These are phyloP conservation scores for Lamprotornis superbus DNA, from an alignment of 2,113 vertebrate species.

Conservation along the genomic window DNA sequence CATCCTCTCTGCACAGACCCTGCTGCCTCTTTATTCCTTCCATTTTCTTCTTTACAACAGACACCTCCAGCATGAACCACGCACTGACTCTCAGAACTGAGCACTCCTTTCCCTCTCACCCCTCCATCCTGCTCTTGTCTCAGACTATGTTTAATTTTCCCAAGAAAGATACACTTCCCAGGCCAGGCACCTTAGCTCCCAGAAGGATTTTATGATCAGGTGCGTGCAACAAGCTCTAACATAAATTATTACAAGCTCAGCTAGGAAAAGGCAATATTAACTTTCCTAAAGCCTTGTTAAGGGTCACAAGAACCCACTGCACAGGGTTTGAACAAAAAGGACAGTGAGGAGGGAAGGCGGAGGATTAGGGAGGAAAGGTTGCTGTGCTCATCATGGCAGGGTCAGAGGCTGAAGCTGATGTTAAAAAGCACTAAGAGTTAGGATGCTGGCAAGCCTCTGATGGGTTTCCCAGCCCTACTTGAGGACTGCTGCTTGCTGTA, in stretches of 20 bases:
- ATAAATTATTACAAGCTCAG: not conserved
- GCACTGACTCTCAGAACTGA: not conserved
- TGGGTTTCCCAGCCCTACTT: not conserved
- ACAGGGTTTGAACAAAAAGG: not conserved
- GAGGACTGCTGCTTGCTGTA: rapidly evolving
- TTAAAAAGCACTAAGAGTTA: not conserved
- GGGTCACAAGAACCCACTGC: not conserved
- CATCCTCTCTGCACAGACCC: not conserved
- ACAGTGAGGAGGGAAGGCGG: not conserved
- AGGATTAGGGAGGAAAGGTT: not conserved
- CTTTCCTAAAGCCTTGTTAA: not conserved
- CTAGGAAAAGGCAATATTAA: not conserved
- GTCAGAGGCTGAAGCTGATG: not conserved
- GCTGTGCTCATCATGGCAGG: not conserved
- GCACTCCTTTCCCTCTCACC: not conserved
- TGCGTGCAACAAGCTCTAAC: not conserved
- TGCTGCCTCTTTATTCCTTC: not conserved
- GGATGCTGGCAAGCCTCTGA: rapidly evolving
- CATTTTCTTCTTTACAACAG: not conserved
- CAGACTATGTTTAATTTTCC: not conserved
- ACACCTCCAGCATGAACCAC: not conserved
- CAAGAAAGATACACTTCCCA: not conserved
- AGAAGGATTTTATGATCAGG: not conserved
- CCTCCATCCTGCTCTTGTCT: not conserved
- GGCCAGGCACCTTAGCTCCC: not conserved